Conservation (phyloP, 2,797 vertebrate species). For the Sebastes kiyomatsui region DNA sequence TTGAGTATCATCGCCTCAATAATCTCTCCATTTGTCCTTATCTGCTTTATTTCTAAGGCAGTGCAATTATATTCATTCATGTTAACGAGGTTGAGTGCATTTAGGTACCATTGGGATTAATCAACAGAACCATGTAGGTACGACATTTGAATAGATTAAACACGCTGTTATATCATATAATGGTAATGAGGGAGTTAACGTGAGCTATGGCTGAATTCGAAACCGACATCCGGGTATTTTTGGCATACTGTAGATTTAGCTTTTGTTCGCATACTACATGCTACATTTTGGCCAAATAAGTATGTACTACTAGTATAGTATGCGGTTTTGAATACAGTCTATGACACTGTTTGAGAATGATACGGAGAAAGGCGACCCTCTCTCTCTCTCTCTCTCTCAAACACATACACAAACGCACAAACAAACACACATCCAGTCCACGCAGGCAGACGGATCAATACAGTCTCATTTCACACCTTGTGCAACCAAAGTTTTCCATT, state of each 20-base stretch:
- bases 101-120: conserved; percentile 5
- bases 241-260: too few species aligned
- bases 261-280: too few species aligned
- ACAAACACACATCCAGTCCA: not conserved
- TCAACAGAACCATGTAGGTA: not conserved
- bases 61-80: not conserved
- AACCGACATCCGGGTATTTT: too few species aligned
- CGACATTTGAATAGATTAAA: not conserved
- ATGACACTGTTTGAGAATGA: not conserved
- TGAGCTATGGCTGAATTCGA: not conserved
- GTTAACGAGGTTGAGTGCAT: conserved; percentile 7
- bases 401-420: not conserved
- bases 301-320: too few species aligned
- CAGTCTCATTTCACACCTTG: conserved; percentile 75
- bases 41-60: conserved; percentile 16
- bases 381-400: not conserved
- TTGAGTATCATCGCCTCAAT: not conserved
- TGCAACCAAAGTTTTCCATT: conserved; percentile 61
- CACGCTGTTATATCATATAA: not conserved
- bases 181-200: not conserved
- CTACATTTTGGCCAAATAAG: too few species aligned
- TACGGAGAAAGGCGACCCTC: not conserved
- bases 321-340: too few species aligned
- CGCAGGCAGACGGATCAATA: conserved; percentile 68
- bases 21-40: not conserved